Base-by-base conservation (phyloP, 2,113 vertebrate species). In the Tinamus guttatus region DNA sequence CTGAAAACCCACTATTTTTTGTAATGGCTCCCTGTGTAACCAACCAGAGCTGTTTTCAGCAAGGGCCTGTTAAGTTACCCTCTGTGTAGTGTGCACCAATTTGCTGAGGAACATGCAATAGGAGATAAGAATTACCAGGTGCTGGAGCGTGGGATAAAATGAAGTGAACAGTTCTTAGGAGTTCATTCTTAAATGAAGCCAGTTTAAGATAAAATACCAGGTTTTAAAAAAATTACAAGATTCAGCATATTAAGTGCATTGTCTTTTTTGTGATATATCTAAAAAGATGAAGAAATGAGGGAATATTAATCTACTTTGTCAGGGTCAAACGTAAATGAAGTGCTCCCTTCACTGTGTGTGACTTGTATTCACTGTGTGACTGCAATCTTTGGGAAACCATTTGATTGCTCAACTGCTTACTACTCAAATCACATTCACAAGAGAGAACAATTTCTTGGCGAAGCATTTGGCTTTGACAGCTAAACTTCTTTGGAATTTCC, bases 401-500 rank as follows among this genome's bases (percentile, higher is more conserved):
- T 0, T 1, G 0, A 3, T 49, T 80, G 76, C 40, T 54, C 7
- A 8, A 7, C 7, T 28, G 2, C 34, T 71, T 63, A 7, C 16
- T 81, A 14, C 36, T 43, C 56, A 49, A 71, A 68, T 79, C 17
- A 12, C 9, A 28, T 54, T 59, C 5, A 2, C 47, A 28, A 79
- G 13, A 18, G 9, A 36, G 19, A 77, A 15, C 5, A 59, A 59
- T 27, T 27, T 49, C 22, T 7, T 27, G 8, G 16, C 49, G 41
- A 80, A 80, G 36, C 1, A 0, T 21, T 10, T 32, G 3, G 1
- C 6, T 76, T 76, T 71, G 73, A n/a, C 20, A n/a, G 9, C 52
- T 49, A 8, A 5, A 36, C 5, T 76, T 90, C 32, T 27, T 58
- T 81, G 20, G 28, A 34, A 8, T 75, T 89, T 58, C 58, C n/a